Base-by-base conservation (phyloP, 2,888 invertebrate species). In the Bibio marci region DNA sequence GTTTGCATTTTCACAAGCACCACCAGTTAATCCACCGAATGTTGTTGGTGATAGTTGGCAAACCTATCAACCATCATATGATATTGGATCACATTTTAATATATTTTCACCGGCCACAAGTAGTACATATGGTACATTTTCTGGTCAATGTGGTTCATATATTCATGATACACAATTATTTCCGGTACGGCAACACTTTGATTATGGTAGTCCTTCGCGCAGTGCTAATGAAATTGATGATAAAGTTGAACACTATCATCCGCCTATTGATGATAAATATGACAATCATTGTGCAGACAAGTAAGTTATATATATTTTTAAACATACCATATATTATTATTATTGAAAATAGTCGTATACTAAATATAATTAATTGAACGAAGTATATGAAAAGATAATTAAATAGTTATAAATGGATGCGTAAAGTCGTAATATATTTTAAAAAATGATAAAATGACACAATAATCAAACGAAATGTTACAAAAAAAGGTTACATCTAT, bases 41-140 rank as follows among this genome's bases (percentile, higher is more conserved):
- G 77, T 80, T 3, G 74, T 80, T 1, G 83, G 83, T 52, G 83
- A 83, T 52, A 75, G 81, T 37, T 86, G 82, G 82, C 76, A 76
- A 1, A 59, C 59, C 46, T 80, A 80, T 52, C 79, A 80, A 48
- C 73, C 80, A 30, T 74, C 80, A 1, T 82, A 82, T 55, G 83
- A 83, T 50, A 57, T 83, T 13, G 74, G 78, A 15, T 76, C 82
- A 10, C 85, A 85, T 53, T 62, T 77, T 41, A 77, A 75, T 53
- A 61, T 85, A 27, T 63, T 83, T 28, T 80, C 80, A 40, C 76
- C 80, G 1, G 69, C 78, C 35, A 67, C 71, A 37, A 67, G 70
- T 43, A 8, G 38, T 12, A 72, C 73, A 1, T 78, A 77, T 46
- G 71, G 76, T 11, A 69, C 69, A 35, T 79, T 77, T 50, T 67